Evolutionary conservation across 1,140 invertebrate species (phyloP).

Genomic region (Leptoteleia sp.): DNA sequence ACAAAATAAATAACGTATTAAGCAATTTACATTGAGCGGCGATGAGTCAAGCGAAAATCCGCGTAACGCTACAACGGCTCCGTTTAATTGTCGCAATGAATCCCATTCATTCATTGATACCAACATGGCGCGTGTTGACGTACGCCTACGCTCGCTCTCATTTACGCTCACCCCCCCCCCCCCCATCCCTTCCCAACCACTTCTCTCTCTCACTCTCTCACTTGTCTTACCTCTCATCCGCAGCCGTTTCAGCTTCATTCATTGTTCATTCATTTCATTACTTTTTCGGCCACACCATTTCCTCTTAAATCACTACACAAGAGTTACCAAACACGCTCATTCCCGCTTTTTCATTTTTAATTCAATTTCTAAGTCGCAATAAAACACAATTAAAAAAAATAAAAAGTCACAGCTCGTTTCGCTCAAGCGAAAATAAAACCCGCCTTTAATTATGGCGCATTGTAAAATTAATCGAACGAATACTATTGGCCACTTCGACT

Average conservation of each 20-base stretch:
- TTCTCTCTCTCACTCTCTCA: too few species aligned
- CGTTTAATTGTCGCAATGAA: slow-evolving; percentile 66
- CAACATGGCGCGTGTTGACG: slow-evolving; percentile 62
- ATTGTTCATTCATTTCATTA: slow-evolving; percentile 46
- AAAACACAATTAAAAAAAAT: too few species aligned
- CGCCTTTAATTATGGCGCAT: too few species aligned
- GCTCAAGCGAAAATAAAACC: too few species aligned
- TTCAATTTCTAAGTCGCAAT: too few species aligned
- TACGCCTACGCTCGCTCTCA: slow-evolving; percentile 64
- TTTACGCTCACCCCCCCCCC: slow-evolving; percentile 35
- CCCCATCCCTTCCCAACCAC: slow-evolving; percentile 2
- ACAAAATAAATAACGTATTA: slow-evolving; percentile 59
- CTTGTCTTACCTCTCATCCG: slow-evolving; percentile 34
- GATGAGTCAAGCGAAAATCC: slow-evolving; percentile 63
- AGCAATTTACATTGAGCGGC: slow-evolving; percentile 60
- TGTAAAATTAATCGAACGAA: too few species aligned
- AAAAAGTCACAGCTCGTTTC: too few species aligned
- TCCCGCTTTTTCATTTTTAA: too few species aligned
- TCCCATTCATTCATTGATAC: slow-evolving; percentile 64
- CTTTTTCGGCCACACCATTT: slow-evolving; percentile 38
- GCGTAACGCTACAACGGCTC: slow-evolving; percentile 53
- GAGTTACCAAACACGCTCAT: too few species aligned
- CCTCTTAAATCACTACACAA: slow-evolving; percentile 9
- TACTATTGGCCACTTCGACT: too few species aligned
- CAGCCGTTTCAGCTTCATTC: slow-evolving; percentile 43